A percentile compares a stretch with the other conserved stretches of the same genome.
phyloP scores from a whole-genome alignment of 2,113 vertebrate genomes.

The Perccottus glenii region DNA sequence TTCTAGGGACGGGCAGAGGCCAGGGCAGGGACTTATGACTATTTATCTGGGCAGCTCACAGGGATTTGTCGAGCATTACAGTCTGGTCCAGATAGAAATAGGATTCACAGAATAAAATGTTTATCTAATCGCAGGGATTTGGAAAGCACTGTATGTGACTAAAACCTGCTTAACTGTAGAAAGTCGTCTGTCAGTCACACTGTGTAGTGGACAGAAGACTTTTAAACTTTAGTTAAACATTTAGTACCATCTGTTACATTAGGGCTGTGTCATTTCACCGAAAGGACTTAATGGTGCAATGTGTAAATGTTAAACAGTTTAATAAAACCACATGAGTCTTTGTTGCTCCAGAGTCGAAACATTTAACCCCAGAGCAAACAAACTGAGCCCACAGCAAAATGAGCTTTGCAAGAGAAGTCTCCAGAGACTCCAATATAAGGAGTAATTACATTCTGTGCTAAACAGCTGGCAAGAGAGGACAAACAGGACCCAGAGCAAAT shows the following conservation, averaged over 20 bases:
- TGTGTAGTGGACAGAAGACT: not conserved
- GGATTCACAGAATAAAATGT: slow-evolving; percentile 20
- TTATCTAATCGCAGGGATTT: slow-evolving; percentile 7
- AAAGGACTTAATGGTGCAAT: not conserved
- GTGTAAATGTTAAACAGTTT: not conserved
- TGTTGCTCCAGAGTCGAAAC: too few relatives aligned
- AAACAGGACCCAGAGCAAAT: too few relatives aligned
- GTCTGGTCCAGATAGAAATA: slow-evolving; percentile 26
- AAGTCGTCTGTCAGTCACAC: not conserved
- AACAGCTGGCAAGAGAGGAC: too few relatives aligned
- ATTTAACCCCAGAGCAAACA: too few relatives aligned
- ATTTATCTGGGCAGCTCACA: slow-evolving; percentile 38
- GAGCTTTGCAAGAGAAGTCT: too few relatives aligned
- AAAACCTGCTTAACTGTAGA: not conserved
- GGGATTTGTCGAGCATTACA: slow-evolving; percentile 49
- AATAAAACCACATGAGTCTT: not conserved
- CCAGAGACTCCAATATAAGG: too few relatives aligned
- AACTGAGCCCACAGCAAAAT: too few relatives aligned
- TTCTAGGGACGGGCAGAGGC: not conserved
- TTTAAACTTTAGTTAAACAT: not conserved
- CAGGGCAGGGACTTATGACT: not conserved
- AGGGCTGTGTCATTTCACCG: not conserved
- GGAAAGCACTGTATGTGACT: not conserved
- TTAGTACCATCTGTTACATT: not conserved
- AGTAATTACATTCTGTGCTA: too few relatives aligned